Evolutionary conservation across 2,888 invertebrate species (phyloP).

Genomic region (Drosophila nr. perissopoda): DNA sequence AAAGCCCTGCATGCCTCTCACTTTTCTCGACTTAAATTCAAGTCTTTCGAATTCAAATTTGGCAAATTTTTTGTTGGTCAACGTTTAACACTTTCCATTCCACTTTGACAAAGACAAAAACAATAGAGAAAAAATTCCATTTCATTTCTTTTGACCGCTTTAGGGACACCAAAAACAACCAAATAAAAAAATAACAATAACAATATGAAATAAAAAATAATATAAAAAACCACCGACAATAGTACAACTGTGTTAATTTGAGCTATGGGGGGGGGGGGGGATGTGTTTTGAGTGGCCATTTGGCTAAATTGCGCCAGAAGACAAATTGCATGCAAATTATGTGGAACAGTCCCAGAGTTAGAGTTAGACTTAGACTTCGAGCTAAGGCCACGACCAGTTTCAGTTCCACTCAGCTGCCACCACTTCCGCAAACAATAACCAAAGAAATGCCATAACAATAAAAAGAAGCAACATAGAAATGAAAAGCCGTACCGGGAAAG

Average conservation of each 20-base stretch:
- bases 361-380: not conserved
- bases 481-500: conserved; percentile 14
- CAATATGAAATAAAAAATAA: conserved; percentile 13
- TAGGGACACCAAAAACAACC: conserved; percentile 21
- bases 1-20: conserved; percentile 41
- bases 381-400: conserved; percentile 34
- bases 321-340: conserved; percentile 77
- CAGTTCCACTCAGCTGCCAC: conserved; percentile 25
- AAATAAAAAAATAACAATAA: conserved; percentile 15
- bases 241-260: conserved; percentile 74
- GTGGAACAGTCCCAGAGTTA: conserved; percentile 54
- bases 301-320: conserved; percentile 71
- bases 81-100: conserved; percentile 66
- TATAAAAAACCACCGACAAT: conserved; percentile 17
- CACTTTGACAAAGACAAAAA: conserved; percentile 8
- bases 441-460: conserved; percentile 53
- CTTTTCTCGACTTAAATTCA: conserved; percentile 39
- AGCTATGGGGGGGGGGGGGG: conserved; percentile 36
- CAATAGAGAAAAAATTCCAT: conserved; percentile 46
- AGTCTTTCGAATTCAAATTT: conserved; percentile 48
- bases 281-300: conserved; percentile 55
- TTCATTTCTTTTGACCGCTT: conserved; percentile 73
- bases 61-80: conserved; percentile 31
- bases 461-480: conserved; percentile 29
- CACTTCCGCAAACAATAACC: conserved; percentile 68